Evolutionary conservation across 2,113 vertebrate genomes (phyloP), one percentile per base, ranked within the genome.

Genomic region (Xenopus borealis): DNA sequence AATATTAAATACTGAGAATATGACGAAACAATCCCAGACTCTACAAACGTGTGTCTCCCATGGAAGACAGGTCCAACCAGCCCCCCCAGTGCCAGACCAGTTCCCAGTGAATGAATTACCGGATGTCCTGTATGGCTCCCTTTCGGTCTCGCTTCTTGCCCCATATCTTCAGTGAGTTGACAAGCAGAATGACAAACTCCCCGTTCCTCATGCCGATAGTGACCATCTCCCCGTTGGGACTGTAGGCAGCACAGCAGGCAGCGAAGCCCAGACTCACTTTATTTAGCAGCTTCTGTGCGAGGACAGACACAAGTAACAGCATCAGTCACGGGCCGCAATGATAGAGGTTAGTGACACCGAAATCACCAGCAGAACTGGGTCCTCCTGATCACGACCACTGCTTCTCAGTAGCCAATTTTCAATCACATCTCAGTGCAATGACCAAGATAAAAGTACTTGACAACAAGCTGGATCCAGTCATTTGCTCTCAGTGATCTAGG

Each of bases 191-290:
- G 27, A 98, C 90, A 71, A 99, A 98, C 82, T 99, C 97, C 0
- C 97, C 97, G 0, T 98, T 98, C 88, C 95, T 95, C 95, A 96
- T 95, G 61, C 97, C 96, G 9, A 98, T 96, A 16, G 94, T 93
- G 8, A 98, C 92, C 95, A 98, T 96, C 70, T 99, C 97, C 0
- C 96, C 97, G 0, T 96, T 96, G 0, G 95, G 93, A 74, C 96
- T 98, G 78, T 97, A 99, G 0, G 89, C 86, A 0, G 93, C 92
- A 62, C 96, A 98, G 79, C 92, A 91, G 3, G 96, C 95, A 0
- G 95, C 89, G 0, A 95, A 94, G 72, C 97, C 97, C 75, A 99
- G 79, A 80, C 81, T 96, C 81, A 99, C 96, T 85, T 98, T 97
- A 85, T 96, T 99, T 46, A 98, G 85, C 66, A 98, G 90, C 90